Conservation (phyloP, 2,113 vertebrate species). For the Bos indicus region DNA sequence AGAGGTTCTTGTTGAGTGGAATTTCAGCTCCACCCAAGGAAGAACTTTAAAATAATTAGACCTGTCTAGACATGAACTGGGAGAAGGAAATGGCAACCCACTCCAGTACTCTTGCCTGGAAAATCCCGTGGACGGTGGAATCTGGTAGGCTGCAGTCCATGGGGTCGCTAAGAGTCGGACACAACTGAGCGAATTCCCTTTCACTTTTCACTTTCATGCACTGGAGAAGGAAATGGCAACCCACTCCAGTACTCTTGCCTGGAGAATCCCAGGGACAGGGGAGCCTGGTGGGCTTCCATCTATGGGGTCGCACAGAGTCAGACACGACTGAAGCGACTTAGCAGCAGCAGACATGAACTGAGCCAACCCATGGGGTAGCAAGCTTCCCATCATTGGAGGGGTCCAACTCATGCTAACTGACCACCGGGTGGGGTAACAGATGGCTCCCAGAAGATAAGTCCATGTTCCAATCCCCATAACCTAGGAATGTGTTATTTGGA, state of each 20-base stretch:
- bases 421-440: rapidly evolving
- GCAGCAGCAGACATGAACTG: not conserved
- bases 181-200: too few relatives aligned
- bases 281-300: too few relatives aligned
- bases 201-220: too few relatives aligned
- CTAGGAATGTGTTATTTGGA: not conserved
- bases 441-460: not conserved
- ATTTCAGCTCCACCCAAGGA: not conserved
- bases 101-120: too few relatives aligned
- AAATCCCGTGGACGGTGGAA: rapidly evolving
- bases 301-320: rapidly evolving
- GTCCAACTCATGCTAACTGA: not conserved
- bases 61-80: not conserved
- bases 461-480: not conserved
- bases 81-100: too few relatives aligned
- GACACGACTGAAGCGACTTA: too few relatives aligned
- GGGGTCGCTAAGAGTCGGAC: too few relatives aligned
- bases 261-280: too few relatives aligned
- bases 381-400: not conserved
- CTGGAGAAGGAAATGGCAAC: too few relatives aligned
- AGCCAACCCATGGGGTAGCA: not conserved
- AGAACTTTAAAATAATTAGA: not conserved
- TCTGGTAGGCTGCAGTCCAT: too few relatives aligned
- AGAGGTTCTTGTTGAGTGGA: not conserved
- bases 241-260: too few relatives aligned